Conservation (phyloP, 2,113 vertebrate genomes). For the Gobiocypris rarus region DNA sequence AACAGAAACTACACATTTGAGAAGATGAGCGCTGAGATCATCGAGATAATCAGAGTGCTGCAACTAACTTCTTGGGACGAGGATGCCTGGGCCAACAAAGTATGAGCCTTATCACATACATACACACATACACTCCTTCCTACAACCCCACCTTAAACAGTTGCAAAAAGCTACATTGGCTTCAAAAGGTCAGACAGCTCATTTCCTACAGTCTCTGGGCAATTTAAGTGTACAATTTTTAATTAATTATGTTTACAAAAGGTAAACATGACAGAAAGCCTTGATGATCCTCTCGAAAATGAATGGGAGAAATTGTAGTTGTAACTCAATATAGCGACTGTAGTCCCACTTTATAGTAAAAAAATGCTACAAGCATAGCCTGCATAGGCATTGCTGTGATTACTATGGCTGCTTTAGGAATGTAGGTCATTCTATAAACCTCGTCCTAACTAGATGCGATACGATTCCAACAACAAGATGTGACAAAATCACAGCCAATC, state of each 20-base stretch:
- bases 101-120: slow-evolving; percentile 57
- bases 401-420: too few relatives aligned
- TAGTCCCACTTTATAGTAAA: too few relatives aligned
- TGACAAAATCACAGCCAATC: too few relatives aligned
- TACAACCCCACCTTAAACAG: background rate
- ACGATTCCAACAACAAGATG: too few relatives aligned
- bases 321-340: too few relatives aligned
- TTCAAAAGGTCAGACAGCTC: background rate
- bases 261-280: background rate
- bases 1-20: slow-evolving; percentile 94
- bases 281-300: too few relatives aligned
- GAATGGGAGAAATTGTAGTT: too few relatives aligned
- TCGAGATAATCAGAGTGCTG: slow-evolving; percentile 94
- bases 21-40: slow-evolving; percentile 97
- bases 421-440: too few relatives aligned
- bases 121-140: background rate
- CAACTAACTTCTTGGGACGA: slow-evolving; percentile 99
- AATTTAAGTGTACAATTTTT: background rate
- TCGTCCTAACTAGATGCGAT: too few relatives aligned
- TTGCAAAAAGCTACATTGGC: background rate
- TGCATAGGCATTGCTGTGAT: too few relatives aligned
- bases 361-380: too few relatives aligned
- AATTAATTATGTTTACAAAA: background rate
- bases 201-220: too few relatives aligned
- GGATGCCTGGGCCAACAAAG: slow-evolving; percentile 98